phyloP scores from a whole-genome alignment of 2,113 vertebrate genomes.

The Tonatia bakeri region DNA sequence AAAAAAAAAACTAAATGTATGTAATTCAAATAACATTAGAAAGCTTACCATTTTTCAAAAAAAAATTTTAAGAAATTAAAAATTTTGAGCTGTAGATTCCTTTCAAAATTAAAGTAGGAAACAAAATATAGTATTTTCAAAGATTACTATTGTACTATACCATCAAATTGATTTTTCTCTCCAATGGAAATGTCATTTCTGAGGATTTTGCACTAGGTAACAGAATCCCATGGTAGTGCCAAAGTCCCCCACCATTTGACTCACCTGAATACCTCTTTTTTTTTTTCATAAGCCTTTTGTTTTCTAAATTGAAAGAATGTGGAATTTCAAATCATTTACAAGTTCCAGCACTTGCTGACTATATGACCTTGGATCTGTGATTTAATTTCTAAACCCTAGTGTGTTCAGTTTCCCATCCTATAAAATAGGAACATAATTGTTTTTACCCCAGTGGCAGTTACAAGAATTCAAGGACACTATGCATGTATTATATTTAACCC shows the following conservation, averaged over 20 bases:
- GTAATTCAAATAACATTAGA: not conserved
- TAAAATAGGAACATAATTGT: not conserved
- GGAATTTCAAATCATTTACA: not conserved
- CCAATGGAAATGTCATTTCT: not conserved
- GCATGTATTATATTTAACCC: not conserved
- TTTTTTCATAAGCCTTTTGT: not conserved
- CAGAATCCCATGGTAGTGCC: not conserved
- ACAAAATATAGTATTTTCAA: not conserved
- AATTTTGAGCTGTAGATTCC: not conserved
- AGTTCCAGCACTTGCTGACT: not conserved
- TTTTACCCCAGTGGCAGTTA: not conserved
- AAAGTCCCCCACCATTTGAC: not conserved
- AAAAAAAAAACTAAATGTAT: not conserved
- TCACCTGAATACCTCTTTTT: not conserved
- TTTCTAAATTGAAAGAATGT: not conserved
- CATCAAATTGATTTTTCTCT: not conserved
- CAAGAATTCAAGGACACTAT: not conserved
- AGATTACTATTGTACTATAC: not conserved
- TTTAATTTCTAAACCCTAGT: not conserved
- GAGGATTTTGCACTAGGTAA: not conserved
- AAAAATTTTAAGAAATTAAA: not conserved
- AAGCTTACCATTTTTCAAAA: not conserved
- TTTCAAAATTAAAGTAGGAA: slow-evolving; percentile 1
- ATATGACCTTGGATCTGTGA: not conserved
- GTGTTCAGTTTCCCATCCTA: not conserved